These are phyloP conservation scores for Metacarcinus magister DNA, from an alignment of 2,888 invertebrate genomes.

Conservation along the genomic window DNA sequence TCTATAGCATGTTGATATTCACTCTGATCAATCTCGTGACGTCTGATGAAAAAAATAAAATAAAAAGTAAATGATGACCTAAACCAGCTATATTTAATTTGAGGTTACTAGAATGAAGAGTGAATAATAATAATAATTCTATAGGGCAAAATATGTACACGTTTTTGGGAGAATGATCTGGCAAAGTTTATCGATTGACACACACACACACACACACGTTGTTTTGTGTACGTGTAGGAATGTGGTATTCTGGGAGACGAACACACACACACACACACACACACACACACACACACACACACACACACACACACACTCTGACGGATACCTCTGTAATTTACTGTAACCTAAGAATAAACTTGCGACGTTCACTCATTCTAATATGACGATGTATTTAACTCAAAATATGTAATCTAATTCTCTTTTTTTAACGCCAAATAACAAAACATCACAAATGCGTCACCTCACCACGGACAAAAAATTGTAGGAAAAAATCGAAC, in stretches of 20 bases:
- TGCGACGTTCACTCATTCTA: neutral
- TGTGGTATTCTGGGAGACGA: neutral
- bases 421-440: no score
- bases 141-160: neutral
- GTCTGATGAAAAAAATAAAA: neutral
- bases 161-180: neutral
- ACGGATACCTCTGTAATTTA: neutral
- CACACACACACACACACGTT: neutral
- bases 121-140: no score
- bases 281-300: slow-evolving; percentile 36
- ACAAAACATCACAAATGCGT: neutral
- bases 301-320: no score
- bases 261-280: slow-evolving; percentile 53
- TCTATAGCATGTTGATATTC: neutral
- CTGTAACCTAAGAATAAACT: neutral
- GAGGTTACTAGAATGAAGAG: no score
- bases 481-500: neutral
- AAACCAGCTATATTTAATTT: no score
- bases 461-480: neutral
- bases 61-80: no score
- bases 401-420: no score
- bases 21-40: neutral
- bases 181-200: neutral
- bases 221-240: slow-evolving; percentile 4
- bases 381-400: no score